phyloP scores from a whole-genome alignment of 2,113 vertebrate species.

The Scopus umbretta region DNA sequence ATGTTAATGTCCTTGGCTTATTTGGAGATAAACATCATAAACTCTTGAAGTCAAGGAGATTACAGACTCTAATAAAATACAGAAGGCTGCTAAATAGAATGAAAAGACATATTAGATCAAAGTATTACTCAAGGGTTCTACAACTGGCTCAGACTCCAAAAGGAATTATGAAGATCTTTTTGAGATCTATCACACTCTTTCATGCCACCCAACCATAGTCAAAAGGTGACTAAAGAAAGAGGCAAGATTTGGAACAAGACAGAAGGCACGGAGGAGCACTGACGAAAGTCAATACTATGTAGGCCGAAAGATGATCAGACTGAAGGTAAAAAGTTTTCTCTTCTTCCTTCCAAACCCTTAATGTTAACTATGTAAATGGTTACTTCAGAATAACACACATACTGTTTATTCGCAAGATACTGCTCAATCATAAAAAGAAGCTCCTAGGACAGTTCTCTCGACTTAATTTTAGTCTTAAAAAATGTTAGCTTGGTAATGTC shows the following conservation, averaged over 20 bases:
- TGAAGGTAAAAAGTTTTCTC: not conserved
- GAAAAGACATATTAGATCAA: conserved; percentile 1
- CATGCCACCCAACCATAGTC: not conserved
- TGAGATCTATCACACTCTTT: not conserved
- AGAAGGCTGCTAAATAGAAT: not conserved
- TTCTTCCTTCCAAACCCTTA: not conserved
- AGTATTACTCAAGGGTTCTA: not conserved
- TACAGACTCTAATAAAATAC: not conserved
- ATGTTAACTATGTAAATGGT: not conserved
- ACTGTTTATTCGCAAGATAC: not conserved
- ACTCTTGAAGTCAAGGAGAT: conserved; percentile 23
- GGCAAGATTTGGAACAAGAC: not conserved
- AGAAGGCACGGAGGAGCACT: not conserved
- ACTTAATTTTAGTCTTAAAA: not conserved
- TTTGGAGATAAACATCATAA: conserved; percentile 14
- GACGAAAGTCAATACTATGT: not conserved
- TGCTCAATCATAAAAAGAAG: not conserved
- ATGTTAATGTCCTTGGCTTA: not conserved
- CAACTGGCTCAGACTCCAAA: conserved; percentile 1
- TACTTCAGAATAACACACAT: not conserved
- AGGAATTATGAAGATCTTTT: conserved; percentile 6
- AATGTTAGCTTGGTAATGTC: not conserved
- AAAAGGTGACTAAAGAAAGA: not conserved
- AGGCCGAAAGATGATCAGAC: not conserved
- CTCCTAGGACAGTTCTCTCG: not conserved